Evolutionary conservation across 2,113 vertebrate species (phyloP), one percentile per base, ranked within the genome.

Genomic region (Gallinago media): DNA sequence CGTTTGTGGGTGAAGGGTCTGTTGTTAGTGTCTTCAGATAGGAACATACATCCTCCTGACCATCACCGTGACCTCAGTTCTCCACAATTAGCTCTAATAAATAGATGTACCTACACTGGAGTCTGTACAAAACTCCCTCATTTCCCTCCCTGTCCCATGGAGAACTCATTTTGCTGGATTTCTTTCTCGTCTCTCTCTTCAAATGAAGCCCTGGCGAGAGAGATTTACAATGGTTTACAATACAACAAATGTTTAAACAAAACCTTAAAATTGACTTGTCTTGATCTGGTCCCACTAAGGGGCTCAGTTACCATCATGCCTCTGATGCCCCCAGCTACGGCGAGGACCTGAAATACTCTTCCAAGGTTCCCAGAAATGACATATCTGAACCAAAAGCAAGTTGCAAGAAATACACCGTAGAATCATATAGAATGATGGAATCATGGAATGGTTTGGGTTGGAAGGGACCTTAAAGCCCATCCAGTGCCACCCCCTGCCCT

Each of bases 381-480:
- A 12, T 1, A 49, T 14, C 54, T 40, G 40, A 58, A 44, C 23
- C 46, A 61, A 65, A 66, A 63, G 12, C 13, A 47, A 54, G 32
- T 9, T 25, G 13, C 12, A 58, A 17, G 36, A 66, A 73, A 34
- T 13, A 50, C 16, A 4, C 12, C 1, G 0, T 3, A 2, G 13
- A 58, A n/a, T 46, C 56, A 58, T 3, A 14, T 3, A 14, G 32
- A 58, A 34, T 58, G 56, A 42, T 42, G 40, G 40, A 42, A 42
- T 46, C 56, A 58, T 3, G 22, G 32, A 58, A 34, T 58, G 56
- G 56, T 58, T 23, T 1, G 13, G n/a, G 32, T 58, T 58, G 32
- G 56, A 58, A 58, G 56, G 56, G 32, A 58, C 32, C 19, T 58
- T n/a, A 22, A n/a, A 58, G 8, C 8, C 8, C 32, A 21, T 4